Evolutionary conservation across 2,113 vertebrate genomes (phyloP).

Genomic region (Eulemur macaco): DNA sequence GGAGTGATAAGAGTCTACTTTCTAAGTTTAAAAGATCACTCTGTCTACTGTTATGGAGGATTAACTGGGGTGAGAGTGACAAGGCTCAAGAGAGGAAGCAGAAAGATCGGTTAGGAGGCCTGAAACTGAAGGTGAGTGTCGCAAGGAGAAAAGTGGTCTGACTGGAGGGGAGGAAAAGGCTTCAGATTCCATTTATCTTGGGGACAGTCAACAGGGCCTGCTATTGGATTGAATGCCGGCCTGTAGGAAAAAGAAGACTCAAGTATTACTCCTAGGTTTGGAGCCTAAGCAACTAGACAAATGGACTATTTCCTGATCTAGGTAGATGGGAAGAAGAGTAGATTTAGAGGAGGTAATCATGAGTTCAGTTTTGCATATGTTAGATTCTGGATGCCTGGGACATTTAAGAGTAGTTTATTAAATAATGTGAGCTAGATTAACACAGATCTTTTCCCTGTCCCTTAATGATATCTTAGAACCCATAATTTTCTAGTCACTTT

Average conservation of each 20-base stretch:
- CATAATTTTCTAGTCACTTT: neutral
- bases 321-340: neutral
- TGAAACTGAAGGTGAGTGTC: neutral
- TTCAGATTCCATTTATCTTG: neutral
- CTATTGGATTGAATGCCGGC: neutral
- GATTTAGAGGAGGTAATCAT: neutral
- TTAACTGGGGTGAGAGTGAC: neutral
- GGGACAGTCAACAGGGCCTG: neutral
- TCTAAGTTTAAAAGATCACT: neutral
- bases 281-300: neutral
- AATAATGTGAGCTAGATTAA: neutral
- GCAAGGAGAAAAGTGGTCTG: neutral
- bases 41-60: neutral
- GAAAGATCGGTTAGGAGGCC: neutral
- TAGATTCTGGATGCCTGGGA: neutral
- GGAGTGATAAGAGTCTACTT: neutral
- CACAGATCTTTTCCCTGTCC: neutral
- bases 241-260: neutral
- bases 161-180: neutral
- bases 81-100: neutral
- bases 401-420: neutral
- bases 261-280: neutral
- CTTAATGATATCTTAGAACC: neutral
- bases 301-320: neutral
- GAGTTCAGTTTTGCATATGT: neutral